Evolutionary conservation across 1,140 invertebrate genomes (phyloP), one percentile per base, ranked within the genome.

Genomic region (Drosophila virilis): DNA sequence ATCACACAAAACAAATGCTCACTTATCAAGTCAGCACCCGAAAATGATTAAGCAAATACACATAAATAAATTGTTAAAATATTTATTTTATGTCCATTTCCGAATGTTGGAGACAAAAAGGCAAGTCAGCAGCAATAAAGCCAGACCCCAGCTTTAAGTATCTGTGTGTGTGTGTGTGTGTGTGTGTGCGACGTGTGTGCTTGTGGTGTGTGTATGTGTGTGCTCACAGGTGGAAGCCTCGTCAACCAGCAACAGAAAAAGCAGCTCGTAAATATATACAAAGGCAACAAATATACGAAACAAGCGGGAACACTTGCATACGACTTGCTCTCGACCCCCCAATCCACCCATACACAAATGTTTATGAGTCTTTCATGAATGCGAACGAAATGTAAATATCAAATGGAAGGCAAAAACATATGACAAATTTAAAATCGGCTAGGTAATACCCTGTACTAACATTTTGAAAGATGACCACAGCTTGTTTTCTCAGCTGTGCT

Each of bases 381-480:
- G 72, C 60, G 62, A 62, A 71, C 58, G 65, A 69, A 78, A 78
- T 75, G 72, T 75, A 78, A 75, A 75, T 78, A 75, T 75, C 37
- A 74, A 78, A 64, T 66, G 52, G 68, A 77, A 74, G 37, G 45
- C 37, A 38, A 55, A 46, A 55, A 48, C 38, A 22, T 10, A 55
- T 12, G 15, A 12, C 6, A 5, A 8, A 1, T 2, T 0, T 4
- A 15, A 38, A 5, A 9, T 8, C n/a, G 52, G 68, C 48, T 13
- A 5, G 2, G 17, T 13, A 7, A 40, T 68, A 55, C 64, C 33
- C 64, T 54, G 40, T 43, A 0, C 1, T 1, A 9, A 12, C 12
- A 15, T 8, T 2, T 8, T 6, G 2, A 7, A 0, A 0, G 22
- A 22, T 22, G 22, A 22, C 22, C 22, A 22, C 22, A 22, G 22